Base-by-base conservation (phyloP, 2,888 invertebrate species). In the Drosophila meridiana region DNA sequence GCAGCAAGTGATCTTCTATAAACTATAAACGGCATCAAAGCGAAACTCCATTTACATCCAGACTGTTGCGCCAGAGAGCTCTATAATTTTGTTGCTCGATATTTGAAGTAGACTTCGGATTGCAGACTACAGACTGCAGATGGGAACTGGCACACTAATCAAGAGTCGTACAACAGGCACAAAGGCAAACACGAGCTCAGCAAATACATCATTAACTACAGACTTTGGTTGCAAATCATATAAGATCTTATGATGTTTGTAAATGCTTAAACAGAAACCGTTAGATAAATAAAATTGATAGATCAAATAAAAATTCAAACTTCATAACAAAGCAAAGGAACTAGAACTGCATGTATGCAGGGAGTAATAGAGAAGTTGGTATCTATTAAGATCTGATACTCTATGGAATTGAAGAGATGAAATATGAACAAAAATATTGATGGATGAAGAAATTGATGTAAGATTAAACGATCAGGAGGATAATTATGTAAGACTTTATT, bases 1-100 rank as follows among this genome's bases (percentile, higher is more conserved):
- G 76, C 82, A 66, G 74, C 87, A 89, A 84, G 84, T 88, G 84
- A 85, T 85, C 83, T 85, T 77, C 85, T 84, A 77, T 73, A 84
- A 78, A 87, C 76, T 45, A 73, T 66, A 70, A 75, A 66, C 69
- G 55, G 62, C 64, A 65, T 55, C 59, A 75, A 68, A 60, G 57
- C 56, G 42, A 69, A 73, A 45, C 50, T 47, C 45, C 64, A 78
- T 78, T 69, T 62, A 67, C 67, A 81, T 77, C 20, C 68, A 26
- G 50, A 58, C 32, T 56, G 60, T n/a, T 48, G 64, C 52, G n/a
- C 34, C 30, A 26, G 52, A 63, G 61, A 59, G 67, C 76, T 76
- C 72, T 67, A 76, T 76, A 76, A 80, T 78, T 78, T 80, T 65
- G 68, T 57, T 59, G 68, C 78, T 78, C 79, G 78, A 78, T 74